Conservation (phyloP, 2,113 vertebrate species). For the Turnix velox region DNA sequence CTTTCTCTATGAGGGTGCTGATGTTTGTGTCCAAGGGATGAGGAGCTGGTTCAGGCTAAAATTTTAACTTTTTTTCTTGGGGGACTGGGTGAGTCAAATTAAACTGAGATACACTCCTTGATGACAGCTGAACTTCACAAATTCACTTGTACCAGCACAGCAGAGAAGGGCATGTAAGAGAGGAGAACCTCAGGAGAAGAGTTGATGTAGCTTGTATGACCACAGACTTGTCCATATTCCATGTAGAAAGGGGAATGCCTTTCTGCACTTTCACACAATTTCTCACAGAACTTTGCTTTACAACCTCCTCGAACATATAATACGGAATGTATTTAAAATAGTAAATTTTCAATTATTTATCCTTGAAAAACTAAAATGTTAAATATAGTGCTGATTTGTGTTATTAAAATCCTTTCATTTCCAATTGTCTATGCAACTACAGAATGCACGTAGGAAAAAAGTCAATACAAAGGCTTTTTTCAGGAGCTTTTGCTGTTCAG, state of each 20-base stretch:
- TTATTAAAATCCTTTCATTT: neutral
- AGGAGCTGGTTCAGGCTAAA: neutral
- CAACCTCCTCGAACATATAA: neutral
- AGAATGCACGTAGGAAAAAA: neutral
- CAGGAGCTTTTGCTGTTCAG: neutral
- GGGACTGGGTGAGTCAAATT: fast-evolving
- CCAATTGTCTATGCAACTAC: neutral
- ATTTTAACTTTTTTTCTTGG: neutral
- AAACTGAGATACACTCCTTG: neutral
- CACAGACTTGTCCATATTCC: neutral
- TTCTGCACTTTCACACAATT: neutral
- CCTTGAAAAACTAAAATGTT: neutral
- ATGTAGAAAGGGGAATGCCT: neutral
- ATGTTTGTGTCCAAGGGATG: neutral
- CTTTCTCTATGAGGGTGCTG: neutral
- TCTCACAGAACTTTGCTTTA: neutral
- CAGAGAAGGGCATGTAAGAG: neutral
- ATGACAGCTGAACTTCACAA: neutral
- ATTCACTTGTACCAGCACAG: neutral
- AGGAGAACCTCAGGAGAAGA: neutral
- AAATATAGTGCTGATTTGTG: neutral
- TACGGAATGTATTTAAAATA: neutral
- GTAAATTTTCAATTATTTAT: slow-evolving; percentile 1
- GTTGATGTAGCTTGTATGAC: neutral
- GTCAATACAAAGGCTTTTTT: neutral